phyloP scores from a whole-genome alignment of 2,888 invertebrate genomes.

The Sialis fuliginosa region DNA sequence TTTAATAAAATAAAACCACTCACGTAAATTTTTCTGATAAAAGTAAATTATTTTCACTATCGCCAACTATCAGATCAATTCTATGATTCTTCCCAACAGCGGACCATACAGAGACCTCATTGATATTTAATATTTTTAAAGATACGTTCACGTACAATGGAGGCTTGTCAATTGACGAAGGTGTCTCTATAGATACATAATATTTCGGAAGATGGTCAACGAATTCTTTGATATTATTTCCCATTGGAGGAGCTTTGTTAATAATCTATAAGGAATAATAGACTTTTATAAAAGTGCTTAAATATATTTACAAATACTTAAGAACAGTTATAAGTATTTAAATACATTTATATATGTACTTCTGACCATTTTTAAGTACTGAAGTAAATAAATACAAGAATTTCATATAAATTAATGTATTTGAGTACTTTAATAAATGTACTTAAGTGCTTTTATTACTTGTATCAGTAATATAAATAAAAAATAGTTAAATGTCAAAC shows the following conservation, averaged over 20 bases:
- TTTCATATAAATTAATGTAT: no score
- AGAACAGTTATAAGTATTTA: no score
- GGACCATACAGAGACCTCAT: slow-evolving; percentile 25
- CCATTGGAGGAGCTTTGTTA: slow-evolving; percentile 55
- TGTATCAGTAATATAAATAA: no score
- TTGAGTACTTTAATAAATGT: no score
- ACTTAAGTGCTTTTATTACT: no score
- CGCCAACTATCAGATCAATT: slow-evolving; percentile 43
- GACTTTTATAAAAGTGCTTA: background rate
- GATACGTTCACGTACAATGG: slow-evolving; percentile 9
- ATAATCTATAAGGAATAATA: slow-evolving; percentile 34
- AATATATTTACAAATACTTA: no score
- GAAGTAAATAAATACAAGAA: no score
- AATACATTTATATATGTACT: no score
- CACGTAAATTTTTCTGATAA: slow-evolving; percentile 36
- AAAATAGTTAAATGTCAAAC: no score
- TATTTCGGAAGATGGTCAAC: slow-evolving; percentile 45
- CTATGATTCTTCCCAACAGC: slow-evolving; percentile 34
- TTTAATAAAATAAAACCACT: slow-evolving; percentile 13
- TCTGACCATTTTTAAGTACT: no score
- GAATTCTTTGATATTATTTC: slow-evolving; percentile 44
- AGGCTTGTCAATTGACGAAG: background rate
- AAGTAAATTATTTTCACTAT: slow-evolving; percentile 41
- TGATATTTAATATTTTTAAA: slow-evolving; percentile 27
- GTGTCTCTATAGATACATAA: slow-evolving; percentile 20